A percentile compares a stretch with the other conserved stretches of the same genome.
phyloP scores from a whole-genome alignment of 2,113 vertebrate species.

The Hymenochirus boettgeri region DNA sequence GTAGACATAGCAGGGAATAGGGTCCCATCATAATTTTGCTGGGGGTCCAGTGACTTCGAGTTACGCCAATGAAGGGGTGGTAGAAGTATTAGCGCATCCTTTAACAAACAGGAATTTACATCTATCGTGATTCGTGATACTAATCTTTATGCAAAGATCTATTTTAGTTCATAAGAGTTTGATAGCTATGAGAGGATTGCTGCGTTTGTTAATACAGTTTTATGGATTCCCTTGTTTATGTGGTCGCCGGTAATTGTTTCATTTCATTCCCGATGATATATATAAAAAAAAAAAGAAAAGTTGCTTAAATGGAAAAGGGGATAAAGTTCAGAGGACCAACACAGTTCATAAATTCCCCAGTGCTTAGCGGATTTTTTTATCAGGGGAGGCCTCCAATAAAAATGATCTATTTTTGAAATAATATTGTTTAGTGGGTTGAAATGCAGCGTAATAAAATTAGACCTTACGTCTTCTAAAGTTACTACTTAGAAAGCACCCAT shows the following conservation, averaged over 20 bases:
- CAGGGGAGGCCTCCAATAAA: slow-evolving; percentile 81
- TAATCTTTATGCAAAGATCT: too few species aligned
- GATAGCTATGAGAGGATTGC: slow-evolving; percentile 28
- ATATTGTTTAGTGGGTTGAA: slow-evolving; percentile 87
- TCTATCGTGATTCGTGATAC: too few species aligned
- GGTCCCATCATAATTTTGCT: too few species aligned
- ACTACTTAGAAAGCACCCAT: slow-evolving; percentile 79
- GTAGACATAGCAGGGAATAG: too few species aligned
- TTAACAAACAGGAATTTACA: too few species aligned
- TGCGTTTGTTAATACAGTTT: slow-evolving; percentile 12
- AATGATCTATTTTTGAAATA: slow-evolving; percentile 86
- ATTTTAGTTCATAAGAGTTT: neutral
- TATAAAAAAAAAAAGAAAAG: slow-evolving; percentile 58
- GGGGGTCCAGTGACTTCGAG: too few species aligned
- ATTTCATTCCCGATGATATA: neutral
- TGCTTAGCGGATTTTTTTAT: slow-evolving; percentile 79
- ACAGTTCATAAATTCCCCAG: slow-evolving; percentile 78
- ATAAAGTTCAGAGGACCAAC: slow-evolving; percentile 73
- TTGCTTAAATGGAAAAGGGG: slow-evolving; percentile 71
- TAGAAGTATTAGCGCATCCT: too few species aligned
- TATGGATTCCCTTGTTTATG: slow-evolving; percentile 46
- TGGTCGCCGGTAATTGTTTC: slow-evolving; percentile 39
- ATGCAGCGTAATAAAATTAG: slow-evolving; percentile 91
- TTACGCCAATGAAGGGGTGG: too few species aligned
- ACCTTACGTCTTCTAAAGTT: slow-evolving; percentile 82